These are phyloP conservation scores for Oxyruncus cristatus DNA, from an alignment of 2,113 vertebrate genomes.

Conservation along the genomic window DNA sequence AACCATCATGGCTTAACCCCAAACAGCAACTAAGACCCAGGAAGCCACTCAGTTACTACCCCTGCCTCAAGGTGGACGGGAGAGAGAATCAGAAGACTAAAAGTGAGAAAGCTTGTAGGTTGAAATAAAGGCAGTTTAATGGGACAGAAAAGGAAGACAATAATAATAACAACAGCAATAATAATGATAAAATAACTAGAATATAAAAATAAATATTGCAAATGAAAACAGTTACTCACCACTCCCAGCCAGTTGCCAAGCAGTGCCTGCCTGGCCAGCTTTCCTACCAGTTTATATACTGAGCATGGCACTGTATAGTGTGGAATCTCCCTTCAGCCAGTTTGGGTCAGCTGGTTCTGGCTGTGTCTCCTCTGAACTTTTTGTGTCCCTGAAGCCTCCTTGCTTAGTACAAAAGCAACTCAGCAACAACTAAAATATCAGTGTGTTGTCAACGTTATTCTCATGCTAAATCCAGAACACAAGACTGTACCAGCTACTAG, in stretches of 20 bases:
- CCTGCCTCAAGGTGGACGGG: no score
- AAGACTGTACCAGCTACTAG: not conserved
- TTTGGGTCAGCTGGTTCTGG: not conserved
- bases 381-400: not conserved
- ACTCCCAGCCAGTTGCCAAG: accelerated
- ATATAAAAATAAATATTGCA: not conserved
- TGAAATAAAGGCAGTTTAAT: not conserved
- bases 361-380: not conserved
- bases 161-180: not conserved
- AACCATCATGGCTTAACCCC: not conserved
- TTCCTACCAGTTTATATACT: not conserved
- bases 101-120: not conserved
- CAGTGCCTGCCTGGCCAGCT: not conserved
- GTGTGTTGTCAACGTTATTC: not conserved
- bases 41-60: accelerated
- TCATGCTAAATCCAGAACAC: not conserved
- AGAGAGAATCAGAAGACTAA: not conserved
- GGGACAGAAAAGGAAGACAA: not conserved
- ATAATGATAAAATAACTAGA: no score
- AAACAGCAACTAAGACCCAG: not conserved
- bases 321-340: not conserved
- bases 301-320: not conserved
- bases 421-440: not conserved
- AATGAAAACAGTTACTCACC: not conserved
- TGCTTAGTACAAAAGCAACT: not conserved